Evolutionary conservation across 2,113 vertebrate genomes (phyloP).

Genomic region (Sturnira hondurensis): DNA sequence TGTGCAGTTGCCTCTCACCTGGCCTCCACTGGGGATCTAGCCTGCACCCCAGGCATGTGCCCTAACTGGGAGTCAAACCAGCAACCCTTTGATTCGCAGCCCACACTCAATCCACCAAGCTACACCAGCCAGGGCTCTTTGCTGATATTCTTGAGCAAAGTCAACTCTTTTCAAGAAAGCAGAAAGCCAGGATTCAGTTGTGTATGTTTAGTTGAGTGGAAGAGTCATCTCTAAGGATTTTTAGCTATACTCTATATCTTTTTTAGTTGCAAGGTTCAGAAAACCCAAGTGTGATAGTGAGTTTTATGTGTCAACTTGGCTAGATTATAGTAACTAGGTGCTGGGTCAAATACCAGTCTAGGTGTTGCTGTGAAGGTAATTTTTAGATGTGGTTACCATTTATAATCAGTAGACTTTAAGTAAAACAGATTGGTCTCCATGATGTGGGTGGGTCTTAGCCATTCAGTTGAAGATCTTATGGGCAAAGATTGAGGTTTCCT

Average conservation of each 20-base stretch:
- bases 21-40: too few relatives aligned
- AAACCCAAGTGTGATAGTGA: not conserved
- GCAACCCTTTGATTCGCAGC: too few relatives aligned
- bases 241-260: not conserved
- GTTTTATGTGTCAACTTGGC: not conserved
- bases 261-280: not conserved
- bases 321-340: rapidly evolving
- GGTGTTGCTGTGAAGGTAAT: not conserved
- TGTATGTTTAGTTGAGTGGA: not conserved
- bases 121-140: too few relatives aligned
- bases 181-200: not conserved
- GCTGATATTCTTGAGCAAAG: not conserved
- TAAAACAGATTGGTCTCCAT: not conserved
- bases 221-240: not conserved
- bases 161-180: not conserved
- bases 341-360: not conserved
- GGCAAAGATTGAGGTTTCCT: not conserved
- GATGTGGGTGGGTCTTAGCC: not conserved
- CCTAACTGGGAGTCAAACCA: too few relatives aligned
- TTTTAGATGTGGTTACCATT: not conserved
- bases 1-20: too few relatives aligned
- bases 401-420: not conserved
- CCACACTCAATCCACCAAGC: too few relatives aligned
- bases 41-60: too few relatives aligned
- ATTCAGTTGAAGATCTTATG: not conserved